Base-by-base conservation (phyloP, 2,888 invertebrate genomes). In the Perizoma affinitatum region DNA sequence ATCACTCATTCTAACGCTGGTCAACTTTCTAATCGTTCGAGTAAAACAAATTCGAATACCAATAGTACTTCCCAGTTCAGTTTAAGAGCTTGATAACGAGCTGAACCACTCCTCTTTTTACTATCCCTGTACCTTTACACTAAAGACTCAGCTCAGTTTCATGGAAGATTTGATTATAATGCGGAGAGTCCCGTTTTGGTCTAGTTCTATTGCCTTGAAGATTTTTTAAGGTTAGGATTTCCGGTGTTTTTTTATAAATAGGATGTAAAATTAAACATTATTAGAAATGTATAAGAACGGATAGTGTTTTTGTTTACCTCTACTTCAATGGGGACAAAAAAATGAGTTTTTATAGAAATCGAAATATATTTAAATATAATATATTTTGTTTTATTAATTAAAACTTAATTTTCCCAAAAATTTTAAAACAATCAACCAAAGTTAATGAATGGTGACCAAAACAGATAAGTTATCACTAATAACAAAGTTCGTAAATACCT, bases 21-120 rank as follows among this genome's bases (percentile, higher is more conserved):
- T 22, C 22, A 22, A 2, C 22, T 22, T 22, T 22, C 22, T 22
- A 22, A 22, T 22, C 22, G 22, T 22, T 22, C 22, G 11, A 44
- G 35, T 46, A 35, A 43, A 44, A 48, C 5, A 33, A 34, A 5
- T 44, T 54, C 62, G 38, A 54, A 35, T 22, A 54, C 43, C 40
- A 6, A 22, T 0, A 47, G 54, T 62, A 58, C 4, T 1, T 10
- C 4, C 8, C 40, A 40, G 50, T 47, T 54, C 54, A 50, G 43
- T 55, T 63, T 58, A 55, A 62, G 43, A 58, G 54, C 55, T 34
- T 41, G 57, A 54, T 54, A 63, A 63, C 62, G 58, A 63, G 62
- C 48, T 44, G 11, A 58, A 42, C 55, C 58, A 63, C 62, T 63
- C 54, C 51, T 58, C 47, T 46, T 57, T 61, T 62, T 62, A 62